Conservation (phyloP, 35 echinoderm and acorn worm species). For the Lytechinus variegatus region DNA sequence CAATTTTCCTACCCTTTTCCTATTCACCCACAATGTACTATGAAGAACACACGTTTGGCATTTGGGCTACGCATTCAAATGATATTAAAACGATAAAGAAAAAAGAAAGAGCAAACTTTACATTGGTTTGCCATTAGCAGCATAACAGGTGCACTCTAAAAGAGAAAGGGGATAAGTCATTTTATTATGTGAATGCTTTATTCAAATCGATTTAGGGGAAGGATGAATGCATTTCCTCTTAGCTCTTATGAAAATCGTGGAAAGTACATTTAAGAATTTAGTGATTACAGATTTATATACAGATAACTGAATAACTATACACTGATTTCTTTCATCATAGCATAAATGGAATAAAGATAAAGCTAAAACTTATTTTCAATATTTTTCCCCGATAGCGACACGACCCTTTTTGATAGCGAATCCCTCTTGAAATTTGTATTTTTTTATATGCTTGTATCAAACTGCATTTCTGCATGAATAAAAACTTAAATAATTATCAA, state of each 20-base stretch:
- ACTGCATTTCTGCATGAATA: not conserved
- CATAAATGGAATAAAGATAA: too few species aligned
- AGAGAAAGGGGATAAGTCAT: not conserved
- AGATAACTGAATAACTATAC: too few species aligned
- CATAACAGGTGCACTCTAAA: not conserved
- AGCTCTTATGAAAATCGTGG: not conserved
- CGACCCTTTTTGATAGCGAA: too few species aligned
- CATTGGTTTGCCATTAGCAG: not conserved
- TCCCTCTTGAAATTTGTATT: too few species aligned
- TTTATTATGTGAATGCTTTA: not conserved
- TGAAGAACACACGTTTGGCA: slow-evolving; percentile 5
- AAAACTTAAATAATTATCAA: not conserved
- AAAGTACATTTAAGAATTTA: not conserved
- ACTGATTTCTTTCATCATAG: too few species aligned
- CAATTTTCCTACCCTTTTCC: not conserved
- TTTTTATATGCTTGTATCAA: not conserved
- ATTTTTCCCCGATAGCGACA: too few species aligned
- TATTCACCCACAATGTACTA: not conserved
- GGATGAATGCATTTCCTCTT: not conserved
- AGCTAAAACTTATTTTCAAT: too few species aligned
- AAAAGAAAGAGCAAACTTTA: slow-evolving; percentile 2
- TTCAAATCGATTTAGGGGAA: not conserved
- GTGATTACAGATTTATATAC: not conserved
- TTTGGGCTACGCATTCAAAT: not conserved
- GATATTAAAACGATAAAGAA: not conserved